Evolutionary conservation across 2,888 invertebrate genomes (phyloP).

Genomic region (Dicyrtomina minuta): DNA sequence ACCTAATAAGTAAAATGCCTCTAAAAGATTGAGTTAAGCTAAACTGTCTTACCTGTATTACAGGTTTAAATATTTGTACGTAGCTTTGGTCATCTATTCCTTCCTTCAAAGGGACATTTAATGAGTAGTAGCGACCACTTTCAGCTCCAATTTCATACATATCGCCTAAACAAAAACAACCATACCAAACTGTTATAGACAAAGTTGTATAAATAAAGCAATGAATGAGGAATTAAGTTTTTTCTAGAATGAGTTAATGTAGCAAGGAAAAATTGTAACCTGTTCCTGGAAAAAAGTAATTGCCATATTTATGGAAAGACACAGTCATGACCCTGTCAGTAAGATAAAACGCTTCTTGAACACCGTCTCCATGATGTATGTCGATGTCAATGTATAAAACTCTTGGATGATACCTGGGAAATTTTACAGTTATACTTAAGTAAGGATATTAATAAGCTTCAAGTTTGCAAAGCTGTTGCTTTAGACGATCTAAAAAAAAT

Average conservation of each 20-base stretch:
- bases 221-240: neutral
- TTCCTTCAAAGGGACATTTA: slow-evolving; percentile 96
- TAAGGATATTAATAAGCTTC: no score
- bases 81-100: slow-evolving; percentile 95
- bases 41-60: slow-evolving; percentile 68
- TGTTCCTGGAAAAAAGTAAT: slow-evolving; percentile 96
- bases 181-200: neutral
- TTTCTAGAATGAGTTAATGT: no score
- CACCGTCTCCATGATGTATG: slow-evolving; percentile 96
- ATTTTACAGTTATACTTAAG: no score
- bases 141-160: slow-evolving; percentile 98
- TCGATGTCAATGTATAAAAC: slow-evolving; percentile 98
- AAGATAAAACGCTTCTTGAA: slow-evolving; percentile 96
- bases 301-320: slow-evolving; percentile 98
- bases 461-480: no score
- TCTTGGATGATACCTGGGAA: slow-evolving; percentile 78
- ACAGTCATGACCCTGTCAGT: slow-evolving; percentile 99
- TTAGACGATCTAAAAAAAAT: no score
- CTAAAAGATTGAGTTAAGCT: no score
- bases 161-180: slow-evolving; percentile 63
- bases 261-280: slow-evolving; percentile 61
- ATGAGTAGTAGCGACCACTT: slow-evolving; percentile 92
- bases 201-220: neutral
- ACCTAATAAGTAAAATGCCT: no score
- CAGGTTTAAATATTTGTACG: slow-evolving; percentile 90